These are phyloP conservation scores for Bombycilla garrulus DNA, from an alignment of 2,113 vertebrate genomes.

Conservation along the genomic window DNA sequence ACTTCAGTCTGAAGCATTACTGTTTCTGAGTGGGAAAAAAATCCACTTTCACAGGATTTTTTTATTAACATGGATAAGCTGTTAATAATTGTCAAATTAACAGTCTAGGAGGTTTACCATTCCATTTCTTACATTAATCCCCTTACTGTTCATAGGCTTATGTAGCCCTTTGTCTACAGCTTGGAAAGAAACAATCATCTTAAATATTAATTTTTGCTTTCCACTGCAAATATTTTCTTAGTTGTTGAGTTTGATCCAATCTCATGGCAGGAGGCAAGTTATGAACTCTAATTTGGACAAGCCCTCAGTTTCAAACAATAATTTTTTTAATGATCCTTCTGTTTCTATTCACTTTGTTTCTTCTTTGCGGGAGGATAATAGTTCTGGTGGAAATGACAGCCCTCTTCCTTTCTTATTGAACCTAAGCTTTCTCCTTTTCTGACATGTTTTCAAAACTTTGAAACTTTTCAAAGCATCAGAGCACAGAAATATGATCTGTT, in stretches of 20 bases:
- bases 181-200: background rate
- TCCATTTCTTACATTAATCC: background rate
- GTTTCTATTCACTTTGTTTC: background rate
- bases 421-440: background rate
- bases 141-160: background rate
- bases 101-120: background rate
- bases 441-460: background rate
- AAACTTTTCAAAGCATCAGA: background rate
- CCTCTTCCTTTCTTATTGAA: background rate
- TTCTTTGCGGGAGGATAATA: background rate
- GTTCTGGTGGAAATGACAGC: background rate
- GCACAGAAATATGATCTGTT: background rate
- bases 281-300: conserved; percentile 6
- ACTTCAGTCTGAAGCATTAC: background rate
- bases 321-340: conserved; percentile 31
- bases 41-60: background rate
- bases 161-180: background rate
- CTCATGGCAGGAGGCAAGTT: background rate
- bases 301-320: background rate
- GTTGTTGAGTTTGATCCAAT: background rate
- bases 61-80: background rate
- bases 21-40: background rate
- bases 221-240: background rate
- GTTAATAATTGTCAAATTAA: background rate
- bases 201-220: background rate